These are phyloP conservation scores for Heliconius hewitsoni DNA, from an alignment of 1,140 invertebrate species.

Conservation along the genomic window DNA sequence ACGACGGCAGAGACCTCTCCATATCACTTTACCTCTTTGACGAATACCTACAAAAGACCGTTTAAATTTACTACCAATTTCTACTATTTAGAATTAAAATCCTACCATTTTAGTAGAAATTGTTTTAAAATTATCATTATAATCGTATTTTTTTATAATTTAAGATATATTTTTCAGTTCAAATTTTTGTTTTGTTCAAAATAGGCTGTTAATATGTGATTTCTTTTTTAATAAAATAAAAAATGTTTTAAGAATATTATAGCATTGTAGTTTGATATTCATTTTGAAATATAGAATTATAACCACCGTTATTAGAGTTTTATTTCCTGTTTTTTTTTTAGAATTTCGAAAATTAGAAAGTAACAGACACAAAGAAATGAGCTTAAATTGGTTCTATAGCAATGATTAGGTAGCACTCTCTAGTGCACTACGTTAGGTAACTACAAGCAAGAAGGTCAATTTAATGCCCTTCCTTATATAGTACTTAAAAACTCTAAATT, in stretches of 20 bases:
- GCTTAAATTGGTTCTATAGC: background rate
- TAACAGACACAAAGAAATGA: background rate
- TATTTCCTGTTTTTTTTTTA: conserved; percentile 20
- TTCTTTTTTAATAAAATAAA: conserved; percentile 29
- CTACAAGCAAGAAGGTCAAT: no score
- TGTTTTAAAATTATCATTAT: conserved; percentile 9
- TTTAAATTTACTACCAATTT: conserved; percentile 47
- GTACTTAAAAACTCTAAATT: no score
- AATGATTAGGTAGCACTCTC: no score
- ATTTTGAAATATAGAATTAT: conserved; percentile 45
- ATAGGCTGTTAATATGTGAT: conserved; percentile 49
- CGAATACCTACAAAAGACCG: conserved; percentile 86
- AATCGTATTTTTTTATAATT: conserved; percentile 20
- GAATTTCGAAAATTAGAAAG: no score
- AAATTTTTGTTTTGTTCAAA: conserved; percentile 40
- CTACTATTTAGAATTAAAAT: background rate
- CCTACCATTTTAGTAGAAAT: conserved; percentile 30
- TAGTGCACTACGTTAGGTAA: no score
- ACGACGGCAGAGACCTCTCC: conserved; percentile 84
- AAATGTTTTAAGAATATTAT: conserved; percentile 38
- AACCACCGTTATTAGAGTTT: conserved; percentile 34
- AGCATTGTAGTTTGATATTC: conserved; percentile 36
- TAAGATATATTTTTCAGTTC: background rate
- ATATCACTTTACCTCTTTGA: conserved; percentile 88
- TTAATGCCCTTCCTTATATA: no score